Evolutionary conservation across 2,797 vertebrate species (phyloP), one percentile per base, ranked within the genome.

Genomic region (Gallinago solitaria): DNA sequence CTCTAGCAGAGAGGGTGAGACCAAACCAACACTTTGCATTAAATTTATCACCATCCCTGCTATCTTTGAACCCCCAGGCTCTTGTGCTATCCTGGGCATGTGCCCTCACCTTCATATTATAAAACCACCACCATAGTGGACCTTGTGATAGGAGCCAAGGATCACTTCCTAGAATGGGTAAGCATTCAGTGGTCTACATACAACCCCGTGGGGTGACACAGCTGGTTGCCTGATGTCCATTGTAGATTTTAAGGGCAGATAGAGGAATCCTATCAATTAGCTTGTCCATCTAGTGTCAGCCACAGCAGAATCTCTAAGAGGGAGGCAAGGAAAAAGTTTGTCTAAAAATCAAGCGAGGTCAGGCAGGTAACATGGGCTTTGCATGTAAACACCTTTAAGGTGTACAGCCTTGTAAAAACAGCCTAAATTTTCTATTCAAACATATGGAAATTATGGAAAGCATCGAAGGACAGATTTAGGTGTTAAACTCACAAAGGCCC

Each of bases 181-280:
- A 63, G 14, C 27, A 14, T 87, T 70, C 28, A 48, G 13, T 51
- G 18, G 25, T 65, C 18, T 68, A 69, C 59, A 37, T 69, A 39
- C 13, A 69, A 23, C 16, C 32, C 12, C 33, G 28, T 0, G 4
- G 41, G 7, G 12, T 7, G 33, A 35, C 17, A 54, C 1, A 3
- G 6, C 35, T 60, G 16, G 11, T 83, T 85, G 6, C 11, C 19
- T 93, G 43, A 47, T 59, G 13, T 11, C 24, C 35, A 56, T 12
- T 54, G 13, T 24, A 24, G 14, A 33, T 77, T 82, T 92, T 25
- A 20, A 43, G 16, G 15, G 8, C 59, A 87, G n/a, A 79, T 92
- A 41, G 17, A 24, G 12, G 81, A 56, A 56, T 56, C 15, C 35
- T 74, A 5, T 45, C 27, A 73, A 41, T 3, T 7, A 54, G 16